Conservation (phyloP, 1,140 invertebrate species). For the Papilio xuthus region DNA sequence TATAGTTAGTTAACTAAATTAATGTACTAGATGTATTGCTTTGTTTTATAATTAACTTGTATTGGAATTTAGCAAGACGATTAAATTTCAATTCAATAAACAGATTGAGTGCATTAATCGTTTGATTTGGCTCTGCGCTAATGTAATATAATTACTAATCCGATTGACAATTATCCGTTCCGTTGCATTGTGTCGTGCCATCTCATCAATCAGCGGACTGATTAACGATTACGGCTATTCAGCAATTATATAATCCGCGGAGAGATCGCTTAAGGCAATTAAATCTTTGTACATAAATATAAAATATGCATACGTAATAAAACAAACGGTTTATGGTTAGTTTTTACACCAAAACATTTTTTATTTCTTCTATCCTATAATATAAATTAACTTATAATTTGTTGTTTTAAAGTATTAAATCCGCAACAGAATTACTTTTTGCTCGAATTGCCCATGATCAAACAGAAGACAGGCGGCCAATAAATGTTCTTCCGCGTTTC, state of each 20-base stretch:
- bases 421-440: too few relatives aligned
- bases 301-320: background rate
- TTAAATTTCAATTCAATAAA: background rate
- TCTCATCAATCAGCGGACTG: background rate
- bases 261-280: background rate
- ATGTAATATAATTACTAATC: constrained; percentile 36
- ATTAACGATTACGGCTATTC: background rate
- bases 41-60: background rate
- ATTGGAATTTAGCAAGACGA: background rate
- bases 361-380: too few relatives aligned
- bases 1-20: too few relatives aligned
- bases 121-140: constrained; percentile 35
- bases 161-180: constrained; percentile 34
- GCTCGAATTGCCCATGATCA: too few relatives aligned
- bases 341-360: background rate
- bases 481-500: too few relatives aligned
- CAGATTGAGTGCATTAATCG: constrained; percentile 32
- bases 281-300: background rate
- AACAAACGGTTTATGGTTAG: too few relatives aligned
- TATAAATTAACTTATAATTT: too few relatives aligned
- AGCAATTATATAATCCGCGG: background rate
- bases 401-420: too few relatives aligned
- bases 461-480: too few relatives aligned
- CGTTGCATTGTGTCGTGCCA: background rate
- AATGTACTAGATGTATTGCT: too few relatives aligned